phyloP scores from a whole-genome alignment of 2,797 vertebrate genomes.

The Platalea minor region DNA sequence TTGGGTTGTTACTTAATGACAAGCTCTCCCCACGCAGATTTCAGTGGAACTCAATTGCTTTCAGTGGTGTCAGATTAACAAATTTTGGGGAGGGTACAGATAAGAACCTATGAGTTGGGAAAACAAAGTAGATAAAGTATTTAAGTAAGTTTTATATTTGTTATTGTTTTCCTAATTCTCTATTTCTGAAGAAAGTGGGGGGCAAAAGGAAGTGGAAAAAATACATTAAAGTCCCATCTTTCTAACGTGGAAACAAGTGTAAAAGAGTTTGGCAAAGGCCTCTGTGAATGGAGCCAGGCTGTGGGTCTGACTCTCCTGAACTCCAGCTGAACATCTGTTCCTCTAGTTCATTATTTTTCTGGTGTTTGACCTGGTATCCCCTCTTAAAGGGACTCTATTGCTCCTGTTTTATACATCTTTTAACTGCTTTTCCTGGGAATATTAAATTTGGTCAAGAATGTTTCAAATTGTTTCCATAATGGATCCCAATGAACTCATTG shows the following conservation, averaged over 20 bases:
- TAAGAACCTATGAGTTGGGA: not conserved
- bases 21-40: accelerated
- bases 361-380: not conserved
- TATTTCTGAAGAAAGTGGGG: not conserved
- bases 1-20: not conserved
- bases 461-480: not conserved
- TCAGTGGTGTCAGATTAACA: not conserved
- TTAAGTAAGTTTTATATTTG: not conserved
- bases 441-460: not conserved
- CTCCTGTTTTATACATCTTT: not conserved
- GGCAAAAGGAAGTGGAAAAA: not conserved
- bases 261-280: not conserved
- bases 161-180: not conserved
- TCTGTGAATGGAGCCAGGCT: not conserved
- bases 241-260: not conserved
- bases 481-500: not conserved
- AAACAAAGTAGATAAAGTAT: not conserved
- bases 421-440: not conserved
- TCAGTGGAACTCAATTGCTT: not conserved
- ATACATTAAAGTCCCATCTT: not conserved
- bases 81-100: not conserved
- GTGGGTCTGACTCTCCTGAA: not conserved
- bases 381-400: not conserved
- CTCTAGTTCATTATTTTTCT: not conserved
- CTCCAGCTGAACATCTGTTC: not conserved